These are phyloP conservation scores for Strigamia maritima DNA, from an alignment of 2,888 invertebrate genomes.

Conservation along the genomic window DNA sequence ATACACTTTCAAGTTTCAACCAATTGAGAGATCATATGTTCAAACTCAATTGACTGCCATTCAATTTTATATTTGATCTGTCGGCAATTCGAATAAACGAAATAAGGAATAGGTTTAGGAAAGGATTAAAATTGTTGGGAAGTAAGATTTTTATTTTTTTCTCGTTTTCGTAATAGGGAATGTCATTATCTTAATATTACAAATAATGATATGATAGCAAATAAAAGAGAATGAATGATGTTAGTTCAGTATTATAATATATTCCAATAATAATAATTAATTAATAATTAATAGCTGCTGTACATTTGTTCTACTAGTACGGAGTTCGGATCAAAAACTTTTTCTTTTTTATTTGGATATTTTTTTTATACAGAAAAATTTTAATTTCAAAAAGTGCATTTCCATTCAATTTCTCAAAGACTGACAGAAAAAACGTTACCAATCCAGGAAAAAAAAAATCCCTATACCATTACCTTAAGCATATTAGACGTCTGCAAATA, in stretches of 20 bases:
- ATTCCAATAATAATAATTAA: not conserved
- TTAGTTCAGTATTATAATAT: not conserved
- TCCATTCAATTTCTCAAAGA: conserved; percentile 23
- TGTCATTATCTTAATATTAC: conserved; percentile 15
- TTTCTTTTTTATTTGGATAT: not conserved
- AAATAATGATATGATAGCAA: conserved; percentile 20
- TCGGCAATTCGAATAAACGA: not conserved
- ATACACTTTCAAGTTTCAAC: not conserved
- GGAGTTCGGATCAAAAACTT: not conserved
- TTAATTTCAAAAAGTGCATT: not conserved
- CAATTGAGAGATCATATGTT: not conserved
- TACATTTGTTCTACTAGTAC: not conserved
- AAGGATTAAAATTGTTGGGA: not conserved
- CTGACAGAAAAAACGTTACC: not conserved
- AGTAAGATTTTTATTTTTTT: not conserved
- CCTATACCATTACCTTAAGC: not conserved
- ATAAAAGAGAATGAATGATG: conserved; percentile 16
- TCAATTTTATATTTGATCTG: conserved; percentile 12
- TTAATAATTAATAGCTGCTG: not conserved
- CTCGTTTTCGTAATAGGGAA: not conserved
- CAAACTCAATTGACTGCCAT: conserved; percentile 6
- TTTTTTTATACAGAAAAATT: conserved; percentile 15
- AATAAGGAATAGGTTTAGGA: not conserved
- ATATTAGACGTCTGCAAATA: not conserved
- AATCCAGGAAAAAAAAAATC: not conserved